phyloP scores from a whole-genome alignment of 2,113 vertebrate genomes.

The Pollimyrus isidori region DNA sequence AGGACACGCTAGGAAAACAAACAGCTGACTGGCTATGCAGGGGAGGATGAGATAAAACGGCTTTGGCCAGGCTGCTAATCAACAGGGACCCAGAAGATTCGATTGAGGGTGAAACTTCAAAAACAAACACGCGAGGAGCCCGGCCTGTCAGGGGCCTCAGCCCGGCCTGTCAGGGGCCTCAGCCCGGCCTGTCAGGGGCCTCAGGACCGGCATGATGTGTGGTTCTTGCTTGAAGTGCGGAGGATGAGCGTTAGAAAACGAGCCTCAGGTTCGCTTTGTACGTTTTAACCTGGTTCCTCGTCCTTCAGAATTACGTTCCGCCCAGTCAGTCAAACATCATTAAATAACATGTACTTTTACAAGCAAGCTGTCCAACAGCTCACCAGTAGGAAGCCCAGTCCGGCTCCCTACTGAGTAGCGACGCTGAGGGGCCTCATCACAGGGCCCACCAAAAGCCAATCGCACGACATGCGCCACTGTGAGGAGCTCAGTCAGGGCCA shows the following conservation, averaged over 20 bases:
- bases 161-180: background rate
- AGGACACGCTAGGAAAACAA: slow-evolving; percentile 49
- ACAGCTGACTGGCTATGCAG: slow-evolving; percentile 48
- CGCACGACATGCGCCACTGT: background rate
- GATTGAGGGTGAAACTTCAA: background rate
- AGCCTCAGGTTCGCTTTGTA: background rate
- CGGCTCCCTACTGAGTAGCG: background rate
- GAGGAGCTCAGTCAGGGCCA: background rate
- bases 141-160: background rate
- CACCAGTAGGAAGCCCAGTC: background rate
- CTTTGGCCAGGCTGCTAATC: slow-evolving; percentile 23
- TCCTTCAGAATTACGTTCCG: background rate
- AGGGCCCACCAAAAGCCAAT: background rate
- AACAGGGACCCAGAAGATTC: slow-evolving; percentile 37
- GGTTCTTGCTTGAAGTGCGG: background rate
- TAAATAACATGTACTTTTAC: background rate
- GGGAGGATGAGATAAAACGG: slow-evolving; percentile 45
- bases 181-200: background rate
- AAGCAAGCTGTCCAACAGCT: background rate
- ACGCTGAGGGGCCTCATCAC: background rate
- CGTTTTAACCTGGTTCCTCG: background rate
- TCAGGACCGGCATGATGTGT: too few species aligned
- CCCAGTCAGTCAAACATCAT: background rate
- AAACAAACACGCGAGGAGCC: background rate
- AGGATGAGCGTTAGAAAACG: background rate